phyloP scores from a whole-genome alignment of 1,140 invertebrate species.

The Nymphalis io region DNA sequence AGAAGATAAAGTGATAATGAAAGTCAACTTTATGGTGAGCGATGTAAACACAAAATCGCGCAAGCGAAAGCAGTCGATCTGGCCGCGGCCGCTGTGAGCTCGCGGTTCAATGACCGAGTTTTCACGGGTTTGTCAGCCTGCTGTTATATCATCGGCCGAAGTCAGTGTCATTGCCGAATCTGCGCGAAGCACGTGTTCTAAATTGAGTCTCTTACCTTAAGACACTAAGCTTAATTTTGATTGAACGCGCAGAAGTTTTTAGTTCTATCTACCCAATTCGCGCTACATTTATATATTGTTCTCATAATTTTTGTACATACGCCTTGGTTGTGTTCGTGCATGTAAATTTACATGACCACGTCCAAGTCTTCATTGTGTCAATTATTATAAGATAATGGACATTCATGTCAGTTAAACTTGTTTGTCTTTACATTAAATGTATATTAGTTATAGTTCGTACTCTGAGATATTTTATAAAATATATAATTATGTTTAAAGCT shows the following conservation, averaged over 20 bases:
- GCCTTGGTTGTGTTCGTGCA: conserved; percentile 26
- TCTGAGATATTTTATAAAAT: too few species aligned
- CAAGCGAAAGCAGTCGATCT: conserved; percentile 59
- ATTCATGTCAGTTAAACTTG: not conserved
- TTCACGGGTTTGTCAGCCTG: conserved; percentile 81
- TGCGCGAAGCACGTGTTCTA: conserved; percentile 48
- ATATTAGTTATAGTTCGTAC: not conserved
- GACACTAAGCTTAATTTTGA: conserved; percentile 56
- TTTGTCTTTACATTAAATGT: not conserved
- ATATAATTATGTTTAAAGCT: too few species aligned
- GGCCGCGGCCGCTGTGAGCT: conserved; percentile 49
- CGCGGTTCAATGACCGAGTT: conserved; percentile 80
- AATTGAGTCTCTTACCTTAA: conserved; percentile 60
- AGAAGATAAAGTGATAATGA: conserved; percentile 47
- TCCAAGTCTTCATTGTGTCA: conserved; percentile 14
- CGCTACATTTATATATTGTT: conserved; percentile 38
- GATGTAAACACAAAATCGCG: conserved; percentile 68
- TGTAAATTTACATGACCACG: conserved; percentile 22
- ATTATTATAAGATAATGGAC: conserved; percentile 18
- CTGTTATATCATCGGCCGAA: conserved; percentile 80
- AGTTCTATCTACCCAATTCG: conserved; percentile 53
- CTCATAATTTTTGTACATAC: conserved; percentile 31
- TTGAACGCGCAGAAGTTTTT: conserved; percentile 46
- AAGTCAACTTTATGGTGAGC: conserved; percentile 55
- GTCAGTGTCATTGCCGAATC: conserved; percentile 82